phyloP scores from a whole-genome alignment of 53 echinoderm and acorn worm genomes.

The Astropecten irregularis region DNA sequence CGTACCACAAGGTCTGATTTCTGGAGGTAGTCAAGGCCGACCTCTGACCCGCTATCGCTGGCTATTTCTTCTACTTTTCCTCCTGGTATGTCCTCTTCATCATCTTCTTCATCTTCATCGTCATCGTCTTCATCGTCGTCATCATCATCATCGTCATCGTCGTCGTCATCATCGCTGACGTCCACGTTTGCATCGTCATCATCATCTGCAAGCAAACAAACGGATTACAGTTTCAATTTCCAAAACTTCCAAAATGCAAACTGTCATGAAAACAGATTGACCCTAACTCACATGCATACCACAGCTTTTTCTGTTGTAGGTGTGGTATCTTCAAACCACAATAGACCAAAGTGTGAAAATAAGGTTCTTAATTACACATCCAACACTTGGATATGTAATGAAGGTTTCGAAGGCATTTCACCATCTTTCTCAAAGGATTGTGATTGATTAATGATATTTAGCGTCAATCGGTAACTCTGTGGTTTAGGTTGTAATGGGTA shows the following conservation, averaged over 20 bases:
- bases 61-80: slow-evolving; percentile 47
- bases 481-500: too few relatives aligned
- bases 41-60: slow-evolving; percentile 50
- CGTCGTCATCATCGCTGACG: slow-evolving; percentile 68
- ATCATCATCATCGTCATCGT: slow-evolving; percentile 80
- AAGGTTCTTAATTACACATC: too few relatives aligned
- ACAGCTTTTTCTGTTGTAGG: not conserved
- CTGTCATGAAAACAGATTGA: not conserved
- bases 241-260: not conserved
- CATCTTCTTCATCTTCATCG: slow-evolving; percentile 80
- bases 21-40: slow-evolving; percentile 88
- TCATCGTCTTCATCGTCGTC: slow-evolving; percentile 84
- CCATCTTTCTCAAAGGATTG: too few relatives aligned
- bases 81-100: slow-evolving; percentile 53
- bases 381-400: too few relatives aligned
- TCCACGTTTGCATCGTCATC: slow-evolving; percentile 70
- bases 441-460: too few relatives aligned
- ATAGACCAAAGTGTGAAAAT: too few relatives aligned
- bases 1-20: slow-evolving; percentile 86
- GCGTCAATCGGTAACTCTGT: too few relatives aligned
- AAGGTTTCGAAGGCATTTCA: too few relatives aligned
- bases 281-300: not conserved
- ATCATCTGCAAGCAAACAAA: slow-evolving; percentile 45
- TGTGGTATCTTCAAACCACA: too few relatives aligned
- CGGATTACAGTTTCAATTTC: not conserved